A percentile compares a stretch with the other conserved stretches of the same genome.
Conservation (phyloP, 2,888 invertebrate species). For the Ceraclea dissimilis region DNA sequence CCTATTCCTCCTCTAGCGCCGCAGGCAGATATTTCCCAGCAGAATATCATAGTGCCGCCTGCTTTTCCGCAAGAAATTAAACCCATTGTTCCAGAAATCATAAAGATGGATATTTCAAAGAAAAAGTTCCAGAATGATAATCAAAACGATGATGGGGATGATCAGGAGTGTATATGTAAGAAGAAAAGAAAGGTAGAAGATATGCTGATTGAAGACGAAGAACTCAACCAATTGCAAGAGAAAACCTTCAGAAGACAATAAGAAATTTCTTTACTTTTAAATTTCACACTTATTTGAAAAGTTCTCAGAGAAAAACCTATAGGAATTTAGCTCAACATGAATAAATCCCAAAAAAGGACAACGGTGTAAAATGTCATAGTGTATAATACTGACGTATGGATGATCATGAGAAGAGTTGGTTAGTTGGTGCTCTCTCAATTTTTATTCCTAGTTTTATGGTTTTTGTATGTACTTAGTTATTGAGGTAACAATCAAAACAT, state of each 20-base stretch:
- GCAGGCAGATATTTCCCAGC: not conserved
- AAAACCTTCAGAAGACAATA: not conserved
- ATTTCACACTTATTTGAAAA: too few relatives aligned
- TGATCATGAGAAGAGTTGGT: too few relatives aligned
- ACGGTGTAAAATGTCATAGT: too few relatives aligned
- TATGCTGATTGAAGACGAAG: not conserved
- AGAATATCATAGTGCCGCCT: not conserved
- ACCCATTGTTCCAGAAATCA: not conserved
- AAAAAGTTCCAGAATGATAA: not conserved
- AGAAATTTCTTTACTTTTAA: too few relatives aligned
- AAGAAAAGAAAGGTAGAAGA: constrained; percentile 7
- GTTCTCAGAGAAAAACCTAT: too few relatives aligned
- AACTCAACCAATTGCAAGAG: constrained; percentile 2
- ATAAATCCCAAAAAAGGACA: too few relatives aligned
- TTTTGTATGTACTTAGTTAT: too few relatives aligned
- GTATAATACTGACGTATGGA: too few relatives aligned
- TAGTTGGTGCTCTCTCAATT: too few relatives aligned
- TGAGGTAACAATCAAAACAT: too few relatives aligned
- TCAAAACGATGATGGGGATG: not conserved
- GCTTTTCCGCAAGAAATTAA: not conserved
- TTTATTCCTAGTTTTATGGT: too few relatives aligned
- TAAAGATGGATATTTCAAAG: not conserved
- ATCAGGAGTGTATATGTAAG: constrained; percentile 13
- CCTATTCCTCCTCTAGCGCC: not conserved
- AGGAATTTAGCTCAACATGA: too few relatives aligned